Base-by-base conservation (phyloP, 2,888 invertebrate genomes). In the Crematogaster levior region DNA sequence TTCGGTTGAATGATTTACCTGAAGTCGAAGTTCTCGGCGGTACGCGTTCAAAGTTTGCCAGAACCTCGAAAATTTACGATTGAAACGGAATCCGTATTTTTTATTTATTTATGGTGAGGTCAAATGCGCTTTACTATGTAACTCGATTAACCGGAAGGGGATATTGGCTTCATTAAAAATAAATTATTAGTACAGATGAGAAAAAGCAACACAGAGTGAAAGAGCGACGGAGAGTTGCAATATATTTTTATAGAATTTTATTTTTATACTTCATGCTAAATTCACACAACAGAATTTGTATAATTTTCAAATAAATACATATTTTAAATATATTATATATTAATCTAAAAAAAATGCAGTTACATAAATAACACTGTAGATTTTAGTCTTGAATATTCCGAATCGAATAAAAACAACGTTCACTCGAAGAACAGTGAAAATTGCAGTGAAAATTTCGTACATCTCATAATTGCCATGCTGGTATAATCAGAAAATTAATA, bases 401-500 rank as follows among this genome's bases (percentile, higher is more conserved):
- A 43, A 21, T n/a, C 4, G 21, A 53, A 56, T 68, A 68, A 53
- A 74, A 68, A 68, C 74, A 51, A 75, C 18, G n/a, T 43, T 21
- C 30, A 60, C 43, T 21, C 72, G 74, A 48, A 46, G 37, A 18
- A 24, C 48, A 37, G n/a, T n/a, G n/a, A n/a, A n/a, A n/a, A 65
- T 65, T 51, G 48, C 66, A 46, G n/a, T n/a, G 53, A 77, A 68
- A 77, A 77, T 77, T 77, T 43, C 18, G 68, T 21, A 21, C 53
- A 30, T 30, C n/a, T 53, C 77, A 21, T 77, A 77, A 77, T 77
- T 77, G 30, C 70, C 77, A 21, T 56, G 68, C 48, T 43, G 56
- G 30, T 53, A 68, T 68, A 77, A 68, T 68, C 77, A 40, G 77
- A 56, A 77, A 77, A 77, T 77, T 77, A 77, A 68, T 77, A 77